Evolutionary conservation across 2,113 vertebrate genomes (phyloP).

Genomic region (Gymnogyps californianus): DNA sequence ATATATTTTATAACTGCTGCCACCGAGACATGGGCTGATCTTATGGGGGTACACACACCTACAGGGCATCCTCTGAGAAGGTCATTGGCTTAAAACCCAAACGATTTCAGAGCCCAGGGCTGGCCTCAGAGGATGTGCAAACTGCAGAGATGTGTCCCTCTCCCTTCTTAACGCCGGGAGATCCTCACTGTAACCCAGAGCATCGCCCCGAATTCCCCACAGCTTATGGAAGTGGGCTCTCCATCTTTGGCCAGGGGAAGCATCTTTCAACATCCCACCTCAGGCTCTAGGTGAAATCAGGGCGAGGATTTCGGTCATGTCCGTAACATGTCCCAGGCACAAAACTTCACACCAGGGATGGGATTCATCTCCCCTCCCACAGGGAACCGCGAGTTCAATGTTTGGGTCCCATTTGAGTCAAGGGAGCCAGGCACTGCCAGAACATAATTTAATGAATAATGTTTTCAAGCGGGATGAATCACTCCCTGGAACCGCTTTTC

Average conservation of each 20-base stretch:
- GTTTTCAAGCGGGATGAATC: background rate
- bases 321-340: background rate
- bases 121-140: background rate
- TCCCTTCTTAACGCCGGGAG: background rate
- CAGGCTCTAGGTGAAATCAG: background rate
- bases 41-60: background rate
- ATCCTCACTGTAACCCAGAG: background rate
- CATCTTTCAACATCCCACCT: background rate
- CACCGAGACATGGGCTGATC: background rate
- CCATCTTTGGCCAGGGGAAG: background rate
- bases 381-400: rapidly evolving
- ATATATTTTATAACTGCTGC: background rate
- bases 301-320: rapidly evolving
- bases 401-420: background rate
- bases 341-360: background rate
- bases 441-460: background rate
- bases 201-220: background rate
- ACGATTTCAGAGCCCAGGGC: background rate
- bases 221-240: background rate
- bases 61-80: background rate
- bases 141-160: background rate
- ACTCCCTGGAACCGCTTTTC: background rate
- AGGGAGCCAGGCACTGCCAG: background rate
- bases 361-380: background rate
- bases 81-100: background rate